phyloP scores from a whole-genome alignment of 2,888 invertebrate species.

The Erebia ligea region DNA sequence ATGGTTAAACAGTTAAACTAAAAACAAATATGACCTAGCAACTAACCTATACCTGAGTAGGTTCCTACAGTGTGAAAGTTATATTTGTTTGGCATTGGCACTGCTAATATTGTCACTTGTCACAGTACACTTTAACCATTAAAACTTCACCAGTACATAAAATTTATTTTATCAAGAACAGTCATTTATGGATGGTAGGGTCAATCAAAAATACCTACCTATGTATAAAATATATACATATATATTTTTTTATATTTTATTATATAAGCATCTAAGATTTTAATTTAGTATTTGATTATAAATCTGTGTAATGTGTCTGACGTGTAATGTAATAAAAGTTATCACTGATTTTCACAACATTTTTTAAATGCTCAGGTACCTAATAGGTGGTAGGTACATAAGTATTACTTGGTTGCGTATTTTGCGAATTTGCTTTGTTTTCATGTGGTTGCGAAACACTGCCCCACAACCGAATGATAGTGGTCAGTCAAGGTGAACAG shows the following conservation, averaged over 20 bases:
- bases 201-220: no score
- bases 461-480: constrained; percentile 37
- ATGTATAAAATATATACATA: no score
- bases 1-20: constrained; percentile 11
- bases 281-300: no score
- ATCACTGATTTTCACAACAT: background rate
- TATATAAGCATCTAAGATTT: no score
- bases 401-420: background rate
- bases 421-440: background rate
- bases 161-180: no score
- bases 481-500: constrained; percentile 57
- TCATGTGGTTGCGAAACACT: constrained; percentile 16
- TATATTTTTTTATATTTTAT: no score
- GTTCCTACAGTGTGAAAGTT: background rate
- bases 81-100: background rate
- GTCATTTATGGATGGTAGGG: no score
- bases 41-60: background rate
- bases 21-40: constrained; percentile 6
- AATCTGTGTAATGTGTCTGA: no score
- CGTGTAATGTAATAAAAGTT: background rate
- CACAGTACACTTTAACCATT: background rate
- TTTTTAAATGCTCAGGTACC: background rate
- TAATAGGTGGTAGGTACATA: background rate
- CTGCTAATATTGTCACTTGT: constrained; percentile 3
- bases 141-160: no score